Evolutionary conservation across 2,888 invertebrate species (phyloP).

Genomic region (Pyrocoelia pectoralis): DNA sequence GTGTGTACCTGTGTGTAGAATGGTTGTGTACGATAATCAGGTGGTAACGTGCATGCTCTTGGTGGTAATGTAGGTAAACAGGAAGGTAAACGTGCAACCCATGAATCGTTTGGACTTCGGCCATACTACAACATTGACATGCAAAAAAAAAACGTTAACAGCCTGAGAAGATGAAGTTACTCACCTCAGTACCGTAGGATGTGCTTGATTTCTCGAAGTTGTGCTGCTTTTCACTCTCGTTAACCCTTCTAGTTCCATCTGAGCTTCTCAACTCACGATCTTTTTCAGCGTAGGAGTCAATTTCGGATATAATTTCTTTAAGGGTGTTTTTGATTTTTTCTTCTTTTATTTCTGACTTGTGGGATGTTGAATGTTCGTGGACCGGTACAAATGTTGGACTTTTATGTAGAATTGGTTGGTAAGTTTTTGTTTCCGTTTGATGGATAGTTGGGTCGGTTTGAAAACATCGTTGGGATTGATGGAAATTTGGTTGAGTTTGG

Average conservation of each 20-base stretch:
- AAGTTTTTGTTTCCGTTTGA: background rate
- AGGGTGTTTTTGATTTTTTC: constrained; percentile 65
- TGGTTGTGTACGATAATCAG: constrained; percentile 47
- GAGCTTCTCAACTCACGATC: constrained; percentile 52
- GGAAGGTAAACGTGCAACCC: constrained; percentile 52
- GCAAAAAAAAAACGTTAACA: constrained; percentile 22
- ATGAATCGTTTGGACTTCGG: constrained; percentile 43
- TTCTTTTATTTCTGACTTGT: constrained; percentile 60
- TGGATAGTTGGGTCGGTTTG: background rate
- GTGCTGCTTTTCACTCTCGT: constrained; percentile 34
- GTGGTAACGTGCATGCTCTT: constrained; percentile 53
- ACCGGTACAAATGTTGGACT: background rate
- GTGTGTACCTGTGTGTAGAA: constrained; percentile 55
- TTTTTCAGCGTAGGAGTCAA: constrained; percentile 65
- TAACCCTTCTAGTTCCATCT: constrained; percentile 8
- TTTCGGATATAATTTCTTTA: constrained; percentile 68
- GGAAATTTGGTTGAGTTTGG: too few relatives aligned
- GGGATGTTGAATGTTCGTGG: constrained; percentile 1
- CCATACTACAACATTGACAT: constrained; percentile 43
- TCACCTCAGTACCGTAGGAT: background rate
- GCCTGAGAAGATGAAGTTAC: constrained; percentile 3
- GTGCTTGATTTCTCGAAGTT: constrained; percentile 34
- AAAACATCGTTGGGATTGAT: too few relatives aligned
- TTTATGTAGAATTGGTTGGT: background rate
- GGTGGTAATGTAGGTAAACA: constrained; percentile 42